Conservation (phyloP, 23 tunicate species). For the Phallusia fumigata region DNA sequence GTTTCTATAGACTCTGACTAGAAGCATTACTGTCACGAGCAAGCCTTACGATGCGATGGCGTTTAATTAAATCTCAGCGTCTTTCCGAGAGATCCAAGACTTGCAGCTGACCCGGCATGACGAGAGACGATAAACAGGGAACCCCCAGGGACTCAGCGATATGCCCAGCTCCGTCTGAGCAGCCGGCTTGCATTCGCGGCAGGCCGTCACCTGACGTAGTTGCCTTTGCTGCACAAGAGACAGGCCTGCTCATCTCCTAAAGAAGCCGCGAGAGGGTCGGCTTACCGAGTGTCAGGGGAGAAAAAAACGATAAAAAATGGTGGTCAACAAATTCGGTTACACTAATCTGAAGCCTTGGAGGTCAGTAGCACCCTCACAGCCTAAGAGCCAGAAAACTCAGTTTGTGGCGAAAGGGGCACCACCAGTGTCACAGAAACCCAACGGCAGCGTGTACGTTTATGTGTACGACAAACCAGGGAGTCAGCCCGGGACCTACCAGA, state of each 20-base stretch:
- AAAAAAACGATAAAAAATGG: not conserved
- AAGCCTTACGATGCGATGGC: too few species aligned
- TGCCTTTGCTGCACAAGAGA: not conserved
- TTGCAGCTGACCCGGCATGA: slow-evolving; percentile 11
- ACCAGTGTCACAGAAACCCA: slow-evolving; percentile 41
- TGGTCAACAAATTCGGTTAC: not conserved
- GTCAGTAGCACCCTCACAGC: slow-evolving; percentile 31
- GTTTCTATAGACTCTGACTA: too few species aligned
- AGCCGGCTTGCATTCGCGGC: slow-evolving; percentile 4
- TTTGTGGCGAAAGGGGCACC: slow-evolving; percentile 19
- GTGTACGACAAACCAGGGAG: slow-evolving; percentile 34
- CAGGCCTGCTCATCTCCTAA: not conserved
- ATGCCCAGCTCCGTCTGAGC: not conserved
- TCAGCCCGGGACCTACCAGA: slow-evolving; percentile 13
- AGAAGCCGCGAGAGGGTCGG: too few species aligned
- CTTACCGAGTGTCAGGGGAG: too few species aligned
- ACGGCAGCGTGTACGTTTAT: slow-evolving; percentile 63
- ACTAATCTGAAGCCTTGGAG: slow-evolving; percentile 25
- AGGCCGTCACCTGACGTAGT: slow-evolving; percentile 4
- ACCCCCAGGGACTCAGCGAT: not conserved
- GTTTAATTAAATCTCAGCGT: too few species aligned
- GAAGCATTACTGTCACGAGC: too few species aligned
- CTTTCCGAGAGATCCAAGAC: not conserved
- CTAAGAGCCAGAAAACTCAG: slow-evolving; percentile 1
- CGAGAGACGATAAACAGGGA: slow-evolving; percentile 12